Base-by-base conservation (phyloP, 2,888 invertebrate genomes). In the Odontothrips loti region DNA sequence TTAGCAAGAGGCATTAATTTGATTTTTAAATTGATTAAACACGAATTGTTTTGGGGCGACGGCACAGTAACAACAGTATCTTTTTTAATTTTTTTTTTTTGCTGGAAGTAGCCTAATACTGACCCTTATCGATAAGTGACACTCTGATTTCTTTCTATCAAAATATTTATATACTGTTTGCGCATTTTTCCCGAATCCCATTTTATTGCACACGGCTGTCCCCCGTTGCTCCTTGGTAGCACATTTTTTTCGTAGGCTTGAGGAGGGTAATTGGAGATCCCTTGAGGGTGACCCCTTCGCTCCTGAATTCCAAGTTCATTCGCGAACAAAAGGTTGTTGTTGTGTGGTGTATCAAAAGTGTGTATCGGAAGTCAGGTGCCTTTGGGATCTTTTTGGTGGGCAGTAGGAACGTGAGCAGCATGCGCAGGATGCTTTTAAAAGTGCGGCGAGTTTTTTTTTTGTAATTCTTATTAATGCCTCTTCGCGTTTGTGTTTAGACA, bases 291-390 rank as follows among this genome's bases (percentile, higher is more conserved):
- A 75, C 68, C 27, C 68, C 23, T 75, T 23, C 58, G 17, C 68
- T 27, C 23, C 68, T 27, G 68, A 75, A 75, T 23, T 6, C 58
- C n/a, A 15, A 17, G 58, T 20, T 58, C 58, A 20, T 58, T 58
- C 15, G 23, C 27, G 68, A 75, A 75, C 68, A 75, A 75, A 23
- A 27, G 68, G 10, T 58, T 58, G 58, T 51, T 51, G 51, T 58
- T 58, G 58, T 27, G 68, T 27, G 8, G 23, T 4, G 68, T 75
- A 75, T 75, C n/a, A 75, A 27, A 75, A 75, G 27, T 27, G 68
- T 75, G 23, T 75, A 75, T 27, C 68, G 68, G 27, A 75, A 75
- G 68, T 75, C 68, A 75, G 68, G 68, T 75, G 68, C 68, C 17
- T 17, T 17, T 15, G 58, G 34, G 34, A 43, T 43, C 34, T 43